Conservation (phyloP, 2,113 vertebrate species). For the Lagopus leucura region DNA sequence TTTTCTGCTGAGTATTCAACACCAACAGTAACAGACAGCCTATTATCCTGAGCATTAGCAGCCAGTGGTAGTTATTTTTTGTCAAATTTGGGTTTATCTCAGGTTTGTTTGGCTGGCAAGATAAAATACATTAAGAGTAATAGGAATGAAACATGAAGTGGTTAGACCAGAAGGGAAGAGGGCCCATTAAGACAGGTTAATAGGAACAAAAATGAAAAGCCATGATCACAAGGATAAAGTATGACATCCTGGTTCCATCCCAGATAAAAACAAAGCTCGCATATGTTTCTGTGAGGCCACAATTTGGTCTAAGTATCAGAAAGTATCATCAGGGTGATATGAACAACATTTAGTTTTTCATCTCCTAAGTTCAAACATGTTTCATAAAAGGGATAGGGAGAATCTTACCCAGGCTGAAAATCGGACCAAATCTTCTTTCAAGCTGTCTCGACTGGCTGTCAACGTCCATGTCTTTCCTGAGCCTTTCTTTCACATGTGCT, state of each 20-base stretch:
- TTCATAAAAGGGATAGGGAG: not conserved
- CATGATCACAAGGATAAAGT: not conserved
- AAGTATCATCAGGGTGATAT: not conserved
- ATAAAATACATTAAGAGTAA: not conserved
- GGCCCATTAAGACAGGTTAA: not conserved
- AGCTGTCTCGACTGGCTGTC: constrained; percentile 37
- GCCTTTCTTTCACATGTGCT: constrained; percentile 15
- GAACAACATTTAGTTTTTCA: not conserved
- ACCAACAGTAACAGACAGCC: not conserved
- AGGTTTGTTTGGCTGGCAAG: not conserved
- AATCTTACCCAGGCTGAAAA: constrained; percentile 8
- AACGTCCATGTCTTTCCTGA: constrained; percentile 13
- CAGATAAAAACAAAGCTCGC: not conserved
- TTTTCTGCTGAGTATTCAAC: not conserved
- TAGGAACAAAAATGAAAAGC: not conserved
- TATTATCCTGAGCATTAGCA: not conserved
- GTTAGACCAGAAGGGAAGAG: not conserved
- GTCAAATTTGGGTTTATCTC: not conserved
- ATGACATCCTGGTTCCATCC: not conserved
- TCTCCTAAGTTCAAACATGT: not conserved
- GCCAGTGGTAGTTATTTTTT: not conserved
- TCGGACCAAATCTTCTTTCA: constrained; percentile 48
- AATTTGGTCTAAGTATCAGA: not conserved
- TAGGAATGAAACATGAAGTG: not conserved
- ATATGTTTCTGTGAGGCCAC: not conserved